Evolutionary conservation across 2,797 vertebrate genomes (phyloP).

Genomic region (Mus minutoides): DNA sequence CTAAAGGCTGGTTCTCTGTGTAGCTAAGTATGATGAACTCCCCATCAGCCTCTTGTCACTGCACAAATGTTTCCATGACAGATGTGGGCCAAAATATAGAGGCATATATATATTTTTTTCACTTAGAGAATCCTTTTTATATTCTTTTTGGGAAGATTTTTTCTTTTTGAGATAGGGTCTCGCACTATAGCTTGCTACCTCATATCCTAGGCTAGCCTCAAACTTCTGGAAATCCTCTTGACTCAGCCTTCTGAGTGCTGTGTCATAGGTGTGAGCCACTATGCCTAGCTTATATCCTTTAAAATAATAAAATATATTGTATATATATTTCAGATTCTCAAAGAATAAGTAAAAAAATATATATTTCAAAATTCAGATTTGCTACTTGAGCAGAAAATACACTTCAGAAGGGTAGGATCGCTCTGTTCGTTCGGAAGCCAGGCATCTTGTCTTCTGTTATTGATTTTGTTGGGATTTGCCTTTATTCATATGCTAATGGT

Average conservation of each 20-base stretch:
- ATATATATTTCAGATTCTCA: not conserved
- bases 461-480: not conserved
- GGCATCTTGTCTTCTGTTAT: not conserved
- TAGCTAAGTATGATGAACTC: not conserved
- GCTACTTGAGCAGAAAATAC: not conserved
- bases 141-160: not conserved
- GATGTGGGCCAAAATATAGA: not conserved
- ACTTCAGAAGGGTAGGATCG: not conserved
- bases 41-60: not conserved
- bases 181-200: not conserved
- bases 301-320: not conserved
- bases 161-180: not conserved
- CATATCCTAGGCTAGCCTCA: not conserved
- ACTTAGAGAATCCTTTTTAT: not conserved
- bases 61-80: not conserved
- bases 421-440: not conserved
- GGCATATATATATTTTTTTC: not conserved
- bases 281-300: not conserved
- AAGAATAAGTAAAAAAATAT: not conserved
- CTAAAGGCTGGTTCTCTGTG: not conserved
- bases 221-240: not conserved
- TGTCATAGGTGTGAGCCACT: not conserved
- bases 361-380: constrained; percentile 1
- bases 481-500: not conserved
- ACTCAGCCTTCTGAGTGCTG: not conserved